Conservation (phyloP, 1,140 invertebrate genomes). For the Drosophila santomea region DNA sequence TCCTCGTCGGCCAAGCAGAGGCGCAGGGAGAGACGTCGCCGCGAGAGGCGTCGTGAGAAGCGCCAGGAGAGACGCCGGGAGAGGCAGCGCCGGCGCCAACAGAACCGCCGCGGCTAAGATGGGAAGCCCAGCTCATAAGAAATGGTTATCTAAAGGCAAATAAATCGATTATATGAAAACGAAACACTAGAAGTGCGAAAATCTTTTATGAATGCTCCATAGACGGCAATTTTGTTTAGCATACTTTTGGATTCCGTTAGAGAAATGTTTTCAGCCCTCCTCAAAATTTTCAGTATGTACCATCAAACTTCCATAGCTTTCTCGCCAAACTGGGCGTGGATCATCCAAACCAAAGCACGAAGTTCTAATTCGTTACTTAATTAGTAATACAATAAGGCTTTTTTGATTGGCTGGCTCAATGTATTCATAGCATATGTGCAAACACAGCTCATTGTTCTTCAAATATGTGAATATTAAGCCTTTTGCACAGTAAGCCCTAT, state of each 20-base stretch:
- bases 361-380: background rate
- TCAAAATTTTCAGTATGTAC: too few relatives aligned
- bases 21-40: background rate
- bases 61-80: background rate
- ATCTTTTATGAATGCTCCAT: too few relatives aligned
- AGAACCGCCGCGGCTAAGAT: background rate
- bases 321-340: background rate
- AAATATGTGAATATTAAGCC: background rate
- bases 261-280: too few relatives aligned
- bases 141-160: background rate
- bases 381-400: background rate
- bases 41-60: background rate
- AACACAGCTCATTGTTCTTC: background rate
- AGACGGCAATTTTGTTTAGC: too few relatives aligned
- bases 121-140: background rate
- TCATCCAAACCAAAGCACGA: background rate
- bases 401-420: background rate
- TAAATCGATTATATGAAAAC: background rate
- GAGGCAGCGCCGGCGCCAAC: background rate
- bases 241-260: too few relatives aligned
- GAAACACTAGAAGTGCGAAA: too few relatives aligned
- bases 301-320: too few relatives aligned
- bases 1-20: background rate
- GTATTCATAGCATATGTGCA: background rate
- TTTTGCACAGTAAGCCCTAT: background rate